Percentiles rank a stretch among this genome's conserved stretches.
Conservation (phyloP, 1,140 invertebrate genomes). For the Condylostylus longicornis region DNA sequence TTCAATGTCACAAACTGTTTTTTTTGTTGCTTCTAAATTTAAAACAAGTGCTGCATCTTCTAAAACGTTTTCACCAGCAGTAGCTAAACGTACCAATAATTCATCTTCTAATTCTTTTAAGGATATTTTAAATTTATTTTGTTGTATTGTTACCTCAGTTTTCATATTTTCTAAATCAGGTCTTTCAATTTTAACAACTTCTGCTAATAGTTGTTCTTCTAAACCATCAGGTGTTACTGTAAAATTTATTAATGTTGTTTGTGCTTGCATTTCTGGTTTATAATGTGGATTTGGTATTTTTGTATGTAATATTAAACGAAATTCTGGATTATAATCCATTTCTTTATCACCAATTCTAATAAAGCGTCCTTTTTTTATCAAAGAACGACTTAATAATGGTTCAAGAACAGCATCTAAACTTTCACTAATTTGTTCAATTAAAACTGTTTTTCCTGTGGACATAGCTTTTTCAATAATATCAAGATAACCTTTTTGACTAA, state of each 20-base stretch:
- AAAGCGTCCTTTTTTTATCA: slow-evolving; percentile 69
- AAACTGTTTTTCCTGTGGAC: slow-evolving; percentile 52
- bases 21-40: slow-evolving; percentile 89
- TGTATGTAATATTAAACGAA: slow-evolving; percentile 81
- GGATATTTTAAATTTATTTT: slow-evolving; percentile 90
- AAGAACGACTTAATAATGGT: slow-evolving; percentile 69
- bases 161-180: slow-evolving; percentile 75
- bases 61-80: slow-evolving; percentile 79
- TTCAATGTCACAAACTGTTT: slow-evolving; percentile 81
- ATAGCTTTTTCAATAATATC: slow-evolving; percentile 72
- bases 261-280: slow-evolving; percentile 93
- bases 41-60: slow-evolving; percentile 79
- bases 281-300: slow-evolving; percentile 93
- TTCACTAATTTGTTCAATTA: slow-evolving; percentile 87
- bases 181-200: slow-evolving; percentile 86
- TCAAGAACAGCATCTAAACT: slow-evolving; percentile 80
- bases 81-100: slow-evolving; percentile 66
- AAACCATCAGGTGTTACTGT: slow-evolving; percentile 85
- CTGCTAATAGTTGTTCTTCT: slow-evolving; percentile 86
- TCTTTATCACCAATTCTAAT: slow-evolving; percentile 79
- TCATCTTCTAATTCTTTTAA: slow-evolving; percentile 83
- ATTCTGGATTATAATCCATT: slow-evolving; percentile 71
- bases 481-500: slow-evolving; percentile 71
- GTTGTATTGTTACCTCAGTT: slow-evolving; percentile 71
- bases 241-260: slow-evolving; percentile 90